phyloP scores from a whole-genome alignment of 2,113 vertebrate genomes.

The Pelecanoides urinatrix region DNA sequence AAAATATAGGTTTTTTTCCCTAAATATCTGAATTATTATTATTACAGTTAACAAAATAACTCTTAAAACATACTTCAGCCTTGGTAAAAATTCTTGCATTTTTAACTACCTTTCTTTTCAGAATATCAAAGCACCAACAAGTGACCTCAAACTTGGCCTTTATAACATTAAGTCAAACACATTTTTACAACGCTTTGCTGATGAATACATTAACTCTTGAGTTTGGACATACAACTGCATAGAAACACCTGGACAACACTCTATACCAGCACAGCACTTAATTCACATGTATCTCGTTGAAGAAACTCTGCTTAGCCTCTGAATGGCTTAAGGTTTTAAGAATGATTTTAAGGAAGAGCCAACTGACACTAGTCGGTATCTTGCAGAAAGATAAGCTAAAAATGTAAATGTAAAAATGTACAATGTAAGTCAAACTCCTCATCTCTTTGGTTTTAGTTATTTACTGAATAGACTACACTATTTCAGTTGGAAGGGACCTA shows the following conservation, averaged over 20 bases:
- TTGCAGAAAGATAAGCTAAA: not conserved
- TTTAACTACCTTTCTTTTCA: not conserved
- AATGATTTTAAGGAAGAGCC: not conserved
- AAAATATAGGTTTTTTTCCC: accelerated
- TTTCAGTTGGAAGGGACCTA: not conserved
- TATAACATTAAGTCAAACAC: not conserved
- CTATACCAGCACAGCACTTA: not conserved
- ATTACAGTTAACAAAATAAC: not conserved
- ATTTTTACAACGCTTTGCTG: not conserved
- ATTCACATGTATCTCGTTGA: not conserved
- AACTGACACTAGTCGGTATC: not conserved
- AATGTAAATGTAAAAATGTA: not conserved
- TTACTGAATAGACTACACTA: not conserved
- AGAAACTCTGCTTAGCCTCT: not conserved
- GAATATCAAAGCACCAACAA: not conserved
- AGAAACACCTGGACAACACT: not conserved
- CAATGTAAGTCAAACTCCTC: not conserved
- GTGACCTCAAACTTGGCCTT: not conserved
- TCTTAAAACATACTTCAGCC: not conserved
- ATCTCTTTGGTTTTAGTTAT: not conserved
- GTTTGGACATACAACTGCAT: not conserved
- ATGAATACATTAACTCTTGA: not conserved
- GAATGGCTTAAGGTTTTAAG: not conserved
- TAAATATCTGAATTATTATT: not conserved
- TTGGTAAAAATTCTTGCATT: not conserved